Conservation (phyloP, 2,888 invertebrate species). For the Mystacides longicornis region DNA sequence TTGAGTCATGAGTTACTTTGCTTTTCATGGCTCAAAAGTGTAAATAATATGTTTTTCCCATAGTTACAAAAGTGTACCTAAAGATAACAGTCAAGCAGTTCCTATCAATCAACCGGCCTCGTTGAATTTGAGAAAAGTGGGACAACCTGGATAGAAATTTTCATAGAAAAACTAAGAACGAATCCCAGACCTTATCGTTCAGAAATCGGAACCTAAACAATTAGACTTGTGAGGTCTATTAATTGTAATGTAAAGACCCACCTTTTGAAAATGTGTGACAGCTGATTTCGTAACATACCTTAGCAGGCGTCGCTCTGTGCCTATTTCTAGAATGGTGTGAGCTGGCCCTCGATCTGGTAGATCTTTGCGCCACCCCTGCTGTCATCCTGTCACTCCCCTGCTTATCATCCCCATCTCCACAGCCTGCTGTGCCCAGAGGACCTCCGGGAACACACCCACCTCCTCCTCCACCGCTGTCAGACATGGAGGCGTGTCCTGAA, state of each 20-base stretch:
- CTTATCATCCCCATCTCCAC: constrained; percentile 49
- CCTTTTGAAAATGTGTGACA: too few species aligned
- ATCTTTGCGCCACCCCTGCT: constrained; percentile 59
- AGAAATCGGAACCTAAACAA: too few species aligned
- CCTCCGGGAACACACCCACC: constrained; percentile 52
- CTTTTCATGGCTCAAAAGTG: too few species aligned
- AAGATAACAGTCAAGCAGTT: too few species aligned
- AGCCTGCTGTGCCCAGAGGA: constrained; percentile 39
- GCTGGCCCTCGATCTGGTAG: constrained; percentile 52
- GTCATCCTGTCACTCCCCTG: constrained; percentile 57
- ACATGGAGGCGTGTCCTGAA: constrained; percentile 91
- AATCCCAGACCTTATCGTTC: too few species aligned
- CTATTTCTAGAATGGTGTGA: constrained; percentile 55
- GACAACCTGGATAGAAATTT: background rate
- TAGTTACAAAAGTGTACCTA: too few species aligned
- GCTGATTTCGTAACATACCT: constrained; percentile 35
- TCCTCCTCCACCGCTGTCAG: constrained; percentile 72
- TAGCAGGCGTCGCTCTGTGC: constrained; percentile 60
- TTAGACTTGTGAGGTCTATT: too few species aligned
- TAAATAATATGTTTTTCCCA: too few species aligned
- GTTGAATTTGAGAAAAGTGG: too few species aligned
- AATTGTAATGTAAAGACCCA: too few species aligned
- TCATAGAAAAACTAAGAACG: background rate
- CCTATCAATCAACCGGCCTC: too few species aligned
- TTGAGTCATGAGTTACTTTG: too few species aligned